phyloP scores from a whole-genome alignment of 2,888 invertebrate genomes.

The Hemicrepidius hirtus region DNA sequence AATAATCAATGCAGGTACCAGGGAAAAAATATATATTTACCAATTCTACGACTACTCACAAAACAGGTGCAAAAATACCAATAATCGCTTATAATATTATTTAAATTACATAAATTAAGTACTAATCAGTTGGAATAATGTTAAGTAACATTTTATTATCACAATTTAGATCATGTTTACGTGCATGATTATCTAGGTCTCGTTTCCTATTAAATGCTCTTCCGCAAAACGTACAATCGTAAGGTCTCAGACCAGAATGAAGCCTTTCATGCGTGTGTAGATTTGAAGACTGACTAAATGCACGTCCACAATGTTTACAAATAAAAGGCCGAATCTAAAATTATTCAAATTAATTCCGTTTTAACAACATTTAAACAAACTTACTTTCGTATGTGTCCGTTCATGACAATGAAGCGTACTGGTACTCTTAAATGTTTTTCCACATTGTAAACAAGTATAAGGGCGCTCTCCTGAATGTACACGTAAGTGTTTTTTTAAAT shows the following conservation, averaged over 20 bases:
- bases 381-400: slow-evolving; percentile 55
- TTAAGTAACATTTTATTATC: slow-evolving; percentile 3
- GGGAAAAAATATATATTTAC: no score
- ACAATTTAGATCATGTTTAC: slow-evolving; percentile 52
- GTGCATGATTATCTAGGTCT: slow-evolving; percentile 56
- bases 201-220: slow-evolving; percentile 57
- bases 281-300: slow-evolving; percentile 59
- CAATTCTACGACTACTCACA: no score
- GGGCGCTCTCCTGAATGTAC: slow-evolving; percentile 57
- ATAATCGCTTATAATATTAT: no score
- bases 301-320: slow-evolving; percentile 56
- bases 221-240: slow-evolving; percentile 53
- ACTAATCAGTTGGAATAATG: background rate
- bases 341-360: background rate
- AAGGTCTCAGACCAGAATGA: slow-evolving; percentile 55
- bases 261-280: slow-evolving; percentile 57
- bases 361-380: background rate
- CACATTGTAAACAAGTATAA: slow-evolving; percentile 55
- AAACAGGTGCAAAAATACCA: no score
- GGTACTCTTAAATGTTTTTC: slow-evolving; percentile 55
- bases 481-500: slow-evolving; percentile 55
- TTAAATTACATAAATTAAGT: background rate
- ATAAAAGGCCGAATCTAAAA: slow-evolving; percentile 56
- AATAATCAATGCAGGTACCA: no score
- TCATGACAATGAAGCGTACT: slow-evolving; percentile 57